Evolutionary conservation across 2,888 invertebrate genomes (phyloP).

Genomic region (Thumatha senex): DNA sequence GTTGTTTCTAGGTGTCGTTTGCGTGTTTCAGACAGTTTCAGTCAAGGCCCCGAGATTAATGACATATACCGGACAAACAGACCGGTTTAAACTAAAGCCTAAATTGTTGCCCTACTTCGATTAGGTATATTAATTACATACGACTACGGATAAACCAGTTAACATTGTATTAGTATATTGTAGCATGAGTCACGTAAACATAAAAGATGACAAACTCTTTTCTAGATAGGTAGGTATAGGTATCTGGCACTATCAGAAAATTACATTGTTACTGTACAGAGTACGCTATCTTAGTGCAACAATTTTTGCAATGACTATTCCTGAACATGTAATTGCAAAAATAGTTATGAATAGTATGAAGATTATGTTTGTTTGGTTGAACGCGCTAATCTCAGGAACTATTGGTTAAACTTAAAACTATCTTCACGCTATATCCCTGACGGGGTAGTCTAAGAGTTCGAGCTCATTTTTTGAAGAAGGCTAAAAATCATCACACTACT

Average conservation of each 20-base stretch:
- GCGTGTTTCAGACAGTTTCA: constrained; percentile 51
- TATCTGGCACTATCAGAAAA: neutral
- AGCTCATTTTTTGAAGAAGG: too few species aligned
- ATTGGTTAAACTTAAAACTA: too few species aligned
- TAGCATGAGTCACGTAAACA: constrained; percentile 18
- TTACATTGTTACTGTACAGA: neutral
- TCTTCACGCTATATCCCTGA: too few species aligned
- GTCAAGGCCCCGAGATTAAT: constrained; percentile 53
- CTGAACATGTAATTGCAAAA: too few species aligned
- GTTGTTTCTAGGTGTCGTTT: constrained; percentile 41
- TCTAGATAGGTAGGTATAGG: neutral
- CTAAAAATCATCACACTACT: too few species aligned
- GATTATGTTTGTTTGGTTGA: too few species aligned
- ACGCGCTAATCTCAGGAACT: too few species aligned
- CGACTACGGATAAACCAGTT: constrained; percentile 16
- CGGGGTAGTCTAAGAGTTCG: too few species aligned
- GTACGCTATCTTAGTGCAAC: constrained; percentile 4
- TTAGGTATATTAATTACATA: constrained; percentile 49
- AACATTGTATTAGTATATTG: neutral
- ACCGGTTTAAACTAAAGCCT: constrained; percentile 41
- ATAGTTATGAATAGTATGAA: too few species aligned
- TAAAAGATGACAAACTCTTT: neutral
- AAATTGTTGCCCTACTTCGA: constrained; percentile 49
- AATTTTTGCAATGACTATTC: too few species aligned
- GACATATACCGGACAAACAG: constrained; percentile 46